Evolutionary conservation across 2,113 vertebrate genomes (phyloP).

Genomic region (Cygnus atratus): DNA sequence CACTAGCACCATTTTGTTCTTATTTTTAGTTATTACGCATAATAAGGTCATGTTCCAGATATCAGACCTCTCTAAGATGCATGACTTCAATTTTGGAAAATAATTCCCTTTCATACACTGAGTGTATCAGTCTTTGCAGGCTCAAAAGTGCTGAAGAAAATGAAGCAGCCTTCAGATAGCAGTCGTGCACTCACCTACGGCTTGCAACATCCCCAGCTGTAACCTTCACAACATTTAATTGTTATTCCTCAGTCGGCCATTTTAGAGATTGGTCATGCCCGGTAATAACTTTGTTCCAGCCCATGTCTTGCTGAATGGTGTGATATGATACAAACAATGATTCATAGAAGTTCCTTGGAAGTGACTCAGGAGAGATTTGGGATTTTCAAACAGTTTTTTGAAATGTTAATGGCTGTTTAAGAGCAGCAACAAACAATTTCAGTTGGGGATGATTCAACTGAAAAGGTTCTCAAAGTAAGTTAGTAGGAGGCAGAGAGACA

Average conservation of each 20-base stretch:
- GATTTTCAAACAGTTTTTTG: conserved; percentile 36
- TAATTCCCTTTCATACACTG: conserved; percentile 73
- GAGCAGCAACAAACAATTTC: conserved; percentile 11
- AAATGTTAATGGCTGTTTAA: conserved; percentile 37
- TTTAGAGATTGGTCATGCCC: conserved; percentile 68
- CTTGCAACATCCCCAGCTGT: not conserved
- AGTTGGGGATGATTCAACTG: not conserved
- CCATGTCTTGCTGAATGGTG: conserved; percentile 34
- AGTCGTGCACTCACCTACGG: conserved; percentile 73
- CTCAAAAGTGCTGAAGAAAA: conserved; percentile 74
- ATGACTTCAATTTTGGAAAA: conserved; percentile 78
- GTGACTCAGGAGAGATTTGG: conserved; percentile 56
- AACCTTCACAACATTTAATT: conserved; percentile 55
- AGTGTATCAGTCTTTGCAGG: conserved; percentile 70
- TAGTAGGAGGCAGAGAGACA: not conserved
- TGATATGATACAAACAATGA: conserved; percentile 44
- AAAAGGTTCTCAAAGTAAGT: not conserved
- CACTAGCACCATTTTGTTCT: conserved; percentile 35
- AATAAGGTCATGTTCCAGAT: conserved; percentile 63
- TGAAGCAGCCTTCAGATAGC: conserved; percentile 76
- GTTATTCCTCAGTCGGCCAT: conserved; percentile 61
- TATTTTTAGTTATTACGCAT: conserved; percentile 64
- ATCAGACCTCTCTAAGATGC: conserved; percentile 55
- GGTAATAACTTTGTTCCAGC: conserved; percentile 62
- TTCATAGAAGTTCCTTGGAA: conserved; percentile 64